phyloP scores from a whole-genome alignment of 2,888 invertebrate genomes.

The Sinohyriopsis cumingii region DNA sequence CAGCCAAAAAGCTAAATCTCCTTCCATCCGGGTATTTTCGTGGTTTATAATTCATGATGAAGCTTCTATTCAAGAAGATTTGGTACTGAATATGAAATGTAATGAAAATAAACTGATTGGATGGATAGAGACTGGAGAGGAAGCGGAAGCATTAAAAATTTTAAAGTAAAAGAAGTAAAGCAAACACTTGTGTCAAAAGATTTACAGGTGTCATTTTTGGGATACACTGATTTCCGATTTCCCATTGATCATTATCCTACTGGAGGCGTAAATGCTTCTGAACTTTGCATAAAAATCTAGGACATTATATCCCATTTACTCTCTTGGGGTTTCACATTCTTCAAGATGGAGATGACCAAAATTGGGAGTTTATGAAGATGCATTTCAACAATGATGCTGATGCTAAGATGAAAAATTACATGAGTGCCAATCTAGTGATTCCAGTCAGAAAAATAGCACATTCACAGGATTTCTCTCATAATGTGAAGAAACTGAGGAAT shows the following conservation, averaged over 20 bases:
- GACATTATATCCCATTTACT: constrained; percentile 12
- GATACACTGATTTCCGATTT: constrained; percentile 31
- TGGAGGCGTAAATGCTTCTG: constrained; percentile 10
- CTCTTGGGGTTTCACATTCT: constrained; percentile 20
- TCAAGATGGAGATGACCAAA: constrained; percentile 30
- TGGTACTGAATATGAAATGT: constrained; percentile 14
- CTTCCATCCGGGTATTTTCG: constrained; percentile 14
- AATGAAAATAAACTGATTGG: constrained; percentile 12
- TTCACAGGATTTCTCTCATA: constrained; percentile 25
- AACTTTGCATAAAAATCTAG: constrained; percentile 20
- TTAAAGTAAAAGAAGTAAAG: constrained; percentile 10
- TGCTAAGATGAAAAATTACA: constrained; percentile 2
- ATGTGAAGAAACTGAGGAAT: constrained; percentile 25
- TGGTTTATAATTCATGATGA: constrained; percentile 25
- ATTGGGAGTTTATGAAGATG: constrained; percentile 20
- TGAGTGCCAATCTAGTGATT: constrained; percentile 11
- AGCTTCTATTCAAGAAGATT: constrained; percentile 24
- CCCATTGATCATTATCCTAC: constrained; percentile 26
- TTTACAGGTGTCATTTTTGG: constrained; percentile 24
- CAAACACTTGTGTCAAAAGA: constrained; percentile 17
- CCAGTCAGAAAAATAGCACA: constrained; percentile 9
- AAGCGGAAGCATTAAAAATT: constrained; percentile 13
- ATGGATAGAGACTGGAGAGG: constrained; percentile 23
- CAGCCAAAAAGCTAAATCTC: no score
- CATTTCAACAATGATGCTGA: constrained; percentile 10